These are phyloP conservation scores for Nerophis ophidion DNA, from an alignment of 2,113 vertebrate genomes.

Conservation along the genomic window DNA sequence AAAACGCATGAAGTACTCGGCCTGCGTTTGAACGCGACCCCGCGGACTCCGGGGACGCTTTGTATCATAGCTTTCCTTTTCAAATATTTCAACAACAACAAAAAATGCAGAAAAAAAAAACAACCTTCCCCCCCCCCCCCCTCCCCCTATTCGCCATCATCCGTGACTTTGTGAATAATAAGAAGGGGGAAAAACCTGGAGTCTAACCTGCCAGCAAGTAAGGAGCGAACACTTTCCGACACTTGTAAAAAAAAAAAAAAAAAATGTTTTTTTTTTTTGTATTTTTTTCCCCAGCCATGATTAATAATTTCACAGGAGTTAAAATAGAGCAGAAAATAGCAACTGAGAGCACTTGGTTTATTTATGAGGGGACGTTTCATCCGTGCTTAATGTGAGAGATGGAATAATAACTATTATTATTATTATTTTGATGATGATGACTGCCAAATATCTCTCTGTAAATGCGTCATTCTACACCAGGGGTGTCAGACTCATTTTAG, in stretches of 20 bases:
- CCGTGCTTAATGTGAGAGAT: constrained; percentile 52
- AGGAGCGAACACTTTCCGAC: constrained; percentile 55
- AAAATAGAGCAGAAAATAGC: constrained; percentile 31
- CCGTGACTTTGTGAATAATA: constrained; percentile 68
- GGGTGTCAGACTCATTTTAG: too few species aligned
- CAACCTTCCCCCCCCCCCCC: too few species aligned
- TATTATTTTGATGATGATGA: constrained; percentile 60
- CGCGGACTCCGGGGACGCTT: constrained; percentile 46
- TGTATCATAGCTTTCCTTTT: constrained; percentile 74
- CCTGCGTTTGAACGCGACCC: constrained; percentile 77
- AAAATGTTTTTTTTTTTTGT: too few species aligned
- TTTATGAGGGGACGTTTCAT: constrained; percentile 21
- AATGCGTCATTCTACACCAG: constrained; percentile 83
- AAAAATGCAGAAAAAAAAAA: too few species aligned
- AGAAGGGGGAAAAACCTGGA: constrained; percentile 47
- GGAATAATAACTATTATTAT: background rate
- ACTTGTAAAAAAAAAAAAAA: too few species aligned
- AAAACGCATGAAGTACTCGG: constrained; percentile 99
- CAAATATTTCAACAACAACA: background rate
- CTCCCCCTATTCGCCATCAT: constrained; percentile 56
- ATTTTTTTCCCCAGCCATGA: too few species aligned
- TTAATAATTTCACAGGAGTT: too few species aligned
- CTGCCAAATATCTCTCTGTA: constrained; percentile 84
- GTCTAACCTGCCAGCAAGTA: constrained; percentile 76
- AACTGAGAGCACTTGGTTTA: constrained; percentile 58